Percentiles rank a stretch among this genome's conserved stretches.
Evolutionary conservation across 1,140 invertebrate species (phyloP).

Genomic region (Anoplophora glabripennis): DNA sequence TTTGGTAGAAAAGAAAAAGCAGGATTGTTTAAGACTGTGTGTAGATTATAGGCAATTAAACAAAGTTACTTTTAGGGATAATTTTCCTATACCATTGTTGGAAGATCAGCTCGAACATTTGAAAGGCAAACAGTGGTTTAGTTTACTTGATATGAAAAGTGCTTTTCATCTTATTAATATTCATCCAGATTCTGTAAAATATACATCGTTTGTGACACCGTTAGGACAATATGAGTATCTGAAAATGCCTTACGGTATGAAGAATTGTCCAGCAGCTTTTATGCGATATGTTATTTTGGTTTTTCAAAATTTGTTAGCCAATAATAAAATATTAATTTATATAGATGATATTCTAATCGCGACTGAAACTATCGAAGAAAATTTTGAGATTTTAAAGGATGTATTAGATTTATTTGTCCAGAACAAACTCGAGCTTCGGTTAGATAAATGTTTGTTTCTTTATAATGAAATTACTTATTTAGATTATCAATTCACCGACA

Average conservation of each 20-base stretch:
- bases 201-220: constrained; percentile 33
- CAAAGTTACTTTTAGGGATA: constrained; percentile 21
- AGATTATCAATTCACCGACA: constrained; percentile 23
- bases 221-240: constrained; percentile 35
- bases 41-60: constrained; percentile 40
- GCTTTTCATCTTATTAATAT: constrained; percentile 38
- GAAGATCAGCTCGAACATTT: too few relatives aligned
- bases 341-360: constrained; percentile 28
- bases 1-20: constrained; percentile 45
- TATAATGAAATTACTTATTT: constrained; percentile 21
- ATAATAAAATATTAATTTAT: too few relatives aligned
- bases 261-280: too few relatives aligned
- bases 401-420: constrained; percentile 19
- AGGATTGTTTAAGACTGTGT: constrained; percentile 39
- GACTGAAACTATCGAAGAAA: constrained; percentile 15
- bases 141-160: constrained; percentile 31
- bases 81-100: constrained; percentile 35
- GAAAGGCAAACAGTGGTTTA: too few relatives aligned
- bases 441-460: constrained; percentile 32
- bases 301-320: too few relatives aligned
- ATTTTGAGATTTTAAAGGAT: constrained; percentile 18
- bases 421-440: constrained; percentile 24
- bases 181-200: constrained; percentile 40
- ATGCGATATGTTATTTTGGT: too few relatives aligned
- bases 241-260: too few relatives aligned